Evolutionary conservation across 2,797 vertebrate species (phyloP).

Genomic region (Helostoma temminkii): DNA sequence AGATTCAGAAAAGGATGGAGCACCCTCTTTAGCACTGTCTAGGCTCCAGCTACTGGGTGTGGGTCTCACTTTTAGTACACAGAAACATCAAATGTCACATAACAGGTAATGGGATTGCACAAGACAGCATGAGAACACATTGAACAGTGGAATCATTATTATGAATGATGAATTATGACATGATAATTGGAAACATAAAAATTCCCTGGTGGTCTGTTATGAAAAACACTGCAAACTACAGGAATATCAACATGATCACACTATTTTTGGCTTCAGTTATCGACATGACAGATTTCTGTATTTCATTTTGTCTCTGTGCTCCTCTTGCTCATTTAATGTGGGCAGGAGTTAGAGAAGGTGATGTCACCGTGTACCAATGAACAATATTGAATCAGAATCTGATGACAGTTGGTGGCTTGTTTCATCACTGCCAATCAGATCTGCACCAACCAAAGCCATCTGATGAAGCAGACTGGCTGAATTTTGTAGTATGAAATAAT

Average conservation of each 20-base stretch:
- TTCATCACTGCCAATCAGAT: no score
- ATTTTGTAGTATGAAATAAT: no score
- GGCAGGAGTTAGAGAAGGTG: no score
- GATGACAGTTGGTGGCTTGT: no score
- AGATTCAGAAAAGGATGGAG: constrained; percentile 88
- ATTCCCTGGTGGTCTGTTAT: neutral
- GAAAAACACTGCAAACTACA: neutral
- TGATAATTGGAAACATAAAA: neutral
- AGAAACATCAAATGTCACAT: constrained; percentile 69
- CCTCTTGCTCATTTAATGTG: no score
- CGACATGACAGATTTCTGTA: neutral
- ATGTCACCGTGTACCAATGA: no score
- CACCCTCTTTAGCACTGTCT: constrained; percentile 94
- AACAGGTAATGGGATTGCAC: constrained; percentile 39
- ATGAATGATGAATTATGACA: no score
- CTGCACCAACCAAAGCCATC: no score
- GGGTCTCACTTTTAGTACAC: constrained; percentile 88
- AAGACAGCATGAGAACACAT: constrained; percentile 34
- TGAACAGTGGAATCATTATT: constrained; percentile 1
- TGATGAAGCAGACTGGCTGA: no score
- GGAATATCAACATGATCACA: neutral
- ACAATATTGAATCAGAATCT: no score
- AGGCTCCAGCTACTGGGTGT: constrained; percentile 98
- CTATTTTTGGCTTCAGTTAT: constrained; percentile 7
- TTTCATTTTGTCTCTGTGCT: no score